These are phyloP conservation scores for Polyploca ridens DNA, from an alignment of 2,888 invertebrate genomes.

Conservation along the genomic window DNA sequence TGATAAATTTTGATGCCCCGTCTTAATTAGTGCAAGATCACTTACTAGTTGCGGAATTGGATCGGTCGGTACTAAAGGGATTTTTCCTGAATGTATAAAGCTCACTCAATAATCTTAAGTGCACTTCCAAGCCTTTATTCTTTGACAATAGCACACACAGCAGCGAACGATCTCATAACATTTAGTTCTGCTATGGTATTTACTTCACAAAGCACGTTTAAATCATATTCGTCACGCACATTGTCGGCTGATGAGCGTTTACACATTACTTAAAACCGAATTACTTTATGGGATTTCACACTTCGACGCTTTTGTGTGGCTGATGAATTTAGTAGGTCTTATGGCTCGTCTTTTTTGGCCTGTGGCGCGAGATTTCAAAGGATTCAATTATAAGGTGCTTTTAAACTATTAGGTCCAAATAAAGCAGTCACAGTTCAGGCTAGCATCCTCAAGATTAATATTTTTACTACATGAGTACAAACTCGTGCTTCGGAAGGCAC, in stretches of 20 bases:
- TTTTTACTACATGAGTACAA: too few species aligned
- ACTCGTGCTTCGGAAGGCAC: too few species aligned
- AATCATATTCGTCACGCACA: slow-evolving; percentile 7
- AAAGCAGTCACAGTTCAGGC: not conserved
- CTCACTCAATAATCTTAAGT: not conserved
- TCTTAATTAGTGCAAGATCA: too few species aligned
- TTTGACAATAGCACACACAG: not conserved
- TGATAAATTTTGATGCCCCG: too few species aligned
- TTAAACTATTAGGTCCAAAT: too few species aligned
- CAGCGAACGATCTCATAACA: not conserved
- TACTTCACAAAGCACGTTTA: not conserved
- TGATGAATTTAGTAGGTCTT: too few species aligned
- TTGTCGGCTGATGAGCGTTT: not conserved
- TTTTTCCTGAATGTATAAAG: too few species aligned
- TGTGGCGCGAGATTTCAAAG: too few species aligned
- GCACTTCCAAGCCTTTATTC: not conserved
- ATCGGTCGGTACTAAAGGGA: too few species aligned
- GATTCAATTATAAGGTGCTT: too few species aligned
- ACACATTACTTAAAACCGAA: not conserved
- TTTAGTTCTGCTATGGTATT: not conserved
- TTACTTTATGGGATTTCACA: slow-evolving; percentile 1
- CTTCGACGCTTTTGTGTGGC: slow-evolving; percentile 2
- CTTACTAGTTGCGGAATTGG: too few species aligned
- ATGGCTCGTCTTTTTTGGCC: too few species aligned
- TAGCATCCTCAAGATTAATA: not conserved